phyloP scores from a whole-genome alignment of 1,140 invertebrate genomes.

The Drosophila ohnishii region DNA sequence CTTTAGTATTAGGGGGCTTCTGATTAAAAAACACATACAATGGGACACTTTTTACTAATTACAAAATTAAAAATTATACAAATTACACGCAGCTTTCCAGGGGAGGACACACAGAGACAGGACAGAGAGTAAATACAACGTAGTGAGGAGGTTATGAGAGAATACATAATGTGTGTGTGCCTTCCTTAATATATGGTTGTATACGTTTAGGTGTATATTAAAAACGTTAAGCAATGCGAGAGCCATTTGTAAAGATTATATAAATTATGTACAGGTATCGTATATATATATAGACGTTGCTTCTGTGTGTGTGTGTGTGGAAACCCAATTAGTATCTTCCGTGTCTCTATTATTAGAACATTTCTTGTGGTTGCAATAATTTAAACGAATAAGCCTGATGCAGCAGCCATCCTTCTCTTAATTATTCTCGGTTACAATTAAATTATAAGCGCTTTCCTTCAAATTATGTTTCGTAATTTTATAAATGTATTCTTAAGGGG shows the following conservation, averaged over 20 bases:
- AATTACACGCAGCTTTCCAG: slow-evolving; percentile 63
- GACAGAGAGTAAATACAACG: slow-evolving; percentile 38
- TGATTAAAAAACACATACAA: slow-evolving; percentile 59
- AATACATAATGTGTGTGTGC: slow-evolving; percentile 37
- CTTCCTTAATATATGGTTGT: slow-evolving; percentile 9
- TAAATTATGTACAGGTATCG: slow-evolving; percentile 74
- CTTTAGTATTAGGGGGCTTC: slow-evolving; percentile 15
- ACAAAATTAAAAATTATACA: slow-evolving; percentile 69
- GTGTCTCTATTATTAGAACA: slow-evolving; percentile 51
- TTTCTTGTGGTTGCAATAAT: slow-evolving; percentile 69
- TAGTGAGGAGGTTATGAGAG: slow-evolving; percentile 37
- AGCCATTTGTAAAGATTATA: slow-evolving; percentile 58
- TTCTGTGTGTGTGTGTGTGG: slow-evolving; percentile 41
- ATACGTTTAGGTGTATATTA: slow-evolving; percentile 17
- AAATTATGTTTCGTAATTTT: slow-evolving; percentile 70
- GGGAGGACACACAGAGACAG: slow-evolving; percentile 37
- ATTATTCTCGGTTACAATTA: slow-evolving; percentile 59
- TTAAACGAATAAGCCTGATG: slow-evolving; percentile 62
- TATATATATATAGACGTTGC: slow-evolving; percentile 39
- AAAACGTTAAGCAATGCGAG: slow-evolving; percentile 64
- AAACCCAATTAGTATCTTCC: slow-evolving; percentile 64
- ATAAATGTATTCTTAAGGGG: slow-evolving; percentile 39
- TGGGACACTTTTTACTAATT: slow-evolving; percentile 68
- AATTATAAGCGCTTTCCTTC: slow-evolving; percentile 80
- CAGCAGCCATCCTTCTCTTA: slow-evolving; percentile 25